phyloP scores from a whole-genome alignment of 1,140 invertebrate genomes.

The Hycleus cichorii region DNA sequence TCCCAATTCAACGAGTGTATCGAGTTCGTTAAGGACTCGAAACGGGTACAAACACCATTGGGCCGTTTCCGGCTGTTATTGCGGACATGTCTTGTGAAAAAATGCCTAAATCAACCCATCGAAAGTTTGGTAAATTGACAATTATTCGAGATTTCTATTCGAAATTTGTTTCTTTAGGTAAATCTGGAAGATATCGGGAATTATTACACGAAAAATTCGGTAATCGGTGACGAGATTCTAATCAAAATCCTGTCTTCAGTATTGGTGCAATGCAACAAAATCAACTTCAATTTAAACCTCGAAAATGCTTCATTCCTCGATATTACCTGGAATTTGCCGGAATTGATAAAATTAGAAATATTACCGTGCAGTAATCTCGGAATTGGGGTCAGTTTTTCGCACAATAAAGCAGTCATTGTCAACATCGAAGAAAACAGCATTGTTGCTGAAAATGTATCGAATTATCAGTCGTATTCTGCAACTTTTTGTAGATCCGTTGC shows the following conservation, averaged over 20 bases:
- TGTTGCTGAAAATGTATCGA: slow-evolving; percentile 48
- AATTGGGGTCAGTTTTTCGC: slow-evolving; percentile 49
- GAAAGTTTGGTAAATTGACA: slow-evolving; percentile 42
- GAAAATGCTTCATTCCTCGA: slow-evolving; percentile 50
- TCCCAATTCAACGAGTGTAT: slow-evolving; percentile 42
- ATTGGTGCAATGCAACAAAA: slow-evolving; percentile 46
- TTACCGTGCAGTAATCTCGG: slow-evolving; percentile 51
- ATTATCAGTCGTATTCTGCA: background rate
- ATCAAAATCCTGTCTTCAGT: slow-evolving; percentile 53
- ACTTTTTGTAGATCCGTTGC: too few species aligned
- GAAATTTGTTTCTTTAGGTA: background rate
- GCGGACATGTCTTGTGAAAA: slow-evolving; percentile 47
- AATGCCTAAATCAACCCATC: slow-evolving; percentile 50
- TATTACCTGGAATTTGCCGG: slow-evolving; percentile 48
- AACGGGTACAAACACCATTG: slow-evolving; percentile 41
- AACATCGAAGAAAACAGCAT: slow-evolving; percentile 48
- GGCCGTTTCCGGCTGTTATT: slow-evolving; percentile 51
- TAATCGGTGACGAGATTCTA: slow-evolving; percentile 49
- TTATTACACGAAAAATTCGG: slow-evolving; percentile 26
- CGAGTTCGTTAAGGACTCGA: slow-evolving; percentile 40
- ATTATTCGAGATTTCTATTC: slow-evolving; percentile 11
- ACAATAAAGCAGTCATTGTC: slow-evolving; percentile 48
- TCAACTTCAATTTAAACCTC: slow-evolving; percentile 49
- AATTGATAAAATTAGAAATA: slow-evolving; percentile 43
- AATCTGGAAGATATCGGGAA: slow-evolving; percentile 1